Evolutionary conservation across 1,140 invertebrate genomes (phyloP).

Genomic region (Trissolcus basalis): DNA sequence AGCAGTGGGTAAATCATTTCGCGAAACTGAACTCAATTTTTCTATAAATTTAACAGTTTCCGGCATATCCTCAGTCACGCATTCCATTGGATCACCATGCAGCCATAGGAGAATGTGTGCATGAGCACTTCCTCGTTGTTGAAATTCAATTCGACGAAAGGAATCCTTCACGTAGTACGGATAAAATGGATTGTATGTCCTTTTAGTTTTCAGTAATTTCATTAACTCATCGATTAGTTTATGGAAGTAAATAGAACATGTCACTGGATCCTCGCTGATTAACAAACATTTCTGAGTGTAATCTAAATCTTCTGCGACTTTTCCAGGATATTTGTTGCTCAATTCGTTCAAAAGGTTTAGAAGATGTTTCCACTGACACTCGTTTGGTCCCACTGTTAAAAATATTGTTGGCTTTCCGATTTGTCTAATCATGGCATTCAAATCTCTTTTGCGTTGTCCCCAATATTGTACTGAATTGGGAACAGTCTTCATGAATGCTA

Average conservation of each 20-base stretch:
- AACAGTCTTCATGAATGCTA: slow-evolving; percentile 45
- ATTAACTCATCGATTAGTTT: slow-evolving; percentile 58
- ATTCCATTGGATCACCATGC: slow-evolving; percentile 50
- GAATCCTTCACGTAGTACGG: slow-evolving; percentile 51
- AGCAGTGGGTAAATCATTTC: neutral
- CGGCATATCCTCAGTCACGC: slow-evolving; percentile 31
- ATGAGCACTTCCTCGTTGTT: slow-evolving; percentile 66
- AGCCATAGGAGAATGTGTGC: slow-evolving; percentile 63
- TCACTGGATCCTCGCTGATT: slow-evolving; percentile 72
- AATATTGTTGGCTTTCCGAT: slow-evolving; percentile 62
- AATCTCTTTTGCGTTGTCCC: slow-evolving; percentile 65
- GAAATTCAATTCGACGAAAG: slow-evolving; percentile 65
- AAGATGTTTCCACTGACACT: slow-evolving; percentile 68
- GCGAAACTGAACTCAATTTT: neutral
- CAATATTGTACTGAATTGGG: slow-evolving; percentile 61
- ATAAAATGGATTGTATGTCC: slow-evolving; percentile 50
- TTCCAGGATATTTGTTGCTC: slow-evolving; percentile 55
- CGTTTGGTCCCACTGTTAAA: slow-evolving; percentile 60
- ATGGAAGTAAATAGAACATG: slow-evolving; percentile 71
- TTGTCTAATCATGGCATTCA: slow-evolving; percentile 67
- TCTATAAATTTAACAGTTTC: neutral
- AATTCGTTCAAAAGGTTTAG: slow-evolving; percentile 68
- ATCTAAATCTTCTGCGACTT: slow-evolving; percentile 56
- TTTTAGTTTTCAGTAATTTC: slow-evolving; percentile 24
- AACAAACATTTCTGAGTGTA: slow-evolving; percentile 61